These are phyloP conservation scores for Protobothrops mucrosquamatus DNA, from an alignment of 2,113 vertebrate genomes.

Conservation along the genomic window DNA sequence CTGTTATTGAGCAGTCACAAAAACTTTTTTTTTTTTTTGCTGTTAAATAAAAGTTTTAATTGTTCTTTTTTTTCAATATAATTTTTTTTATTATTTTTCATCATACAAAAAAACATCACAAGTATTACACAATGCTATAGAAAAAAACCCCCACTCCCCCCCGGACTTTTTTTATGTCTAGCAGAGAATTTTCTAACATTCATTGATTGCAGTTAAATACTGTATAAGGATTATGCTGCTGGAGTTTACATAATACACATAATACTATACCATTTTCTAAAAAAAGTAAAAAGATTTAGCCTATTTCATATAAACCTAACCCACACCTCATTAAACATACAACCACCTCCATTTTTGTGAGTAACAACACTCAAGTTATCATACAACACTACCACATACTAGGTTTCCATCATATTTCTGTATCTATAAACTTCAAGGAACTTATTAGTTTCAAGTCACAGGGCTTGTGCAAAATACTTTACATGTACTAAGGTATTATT, in stretches of 20 bases:
- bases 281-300: neutral
- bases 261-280: neutral
- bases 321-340: neutral
- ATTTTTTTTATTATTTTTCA: too few relatives aligned
- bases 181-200: neutral
- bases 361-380: neutral
- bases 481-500: neutral
- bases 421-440: neutral
- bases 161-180: neutral
- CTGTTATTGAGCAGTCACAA: neutral
- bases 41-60: too few relatives aligned
- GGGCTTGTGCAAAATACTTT: neutral
- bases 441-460: neutral
- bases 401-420: neutral
- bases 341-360: neutral
- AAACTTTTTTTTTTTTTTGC: neutral
- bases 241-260: neutral
- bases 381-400: neutral
- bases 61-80: too few relatives aligned
- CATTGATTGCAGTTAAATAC: neutral
- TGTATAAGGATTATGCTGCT: neutral
- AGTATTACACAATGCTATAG: too few relatives aligned
- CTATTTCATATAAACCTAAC: neutral
- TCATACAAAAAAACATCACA: too few relatives aligned
- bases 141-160: too few relatives aligned